Percentiles rank a stretch among this genome's conserved stretches.
Conservation (phyloP, 2,113 vertebrate species). For the Phaethornis superciliosus region DNA sequence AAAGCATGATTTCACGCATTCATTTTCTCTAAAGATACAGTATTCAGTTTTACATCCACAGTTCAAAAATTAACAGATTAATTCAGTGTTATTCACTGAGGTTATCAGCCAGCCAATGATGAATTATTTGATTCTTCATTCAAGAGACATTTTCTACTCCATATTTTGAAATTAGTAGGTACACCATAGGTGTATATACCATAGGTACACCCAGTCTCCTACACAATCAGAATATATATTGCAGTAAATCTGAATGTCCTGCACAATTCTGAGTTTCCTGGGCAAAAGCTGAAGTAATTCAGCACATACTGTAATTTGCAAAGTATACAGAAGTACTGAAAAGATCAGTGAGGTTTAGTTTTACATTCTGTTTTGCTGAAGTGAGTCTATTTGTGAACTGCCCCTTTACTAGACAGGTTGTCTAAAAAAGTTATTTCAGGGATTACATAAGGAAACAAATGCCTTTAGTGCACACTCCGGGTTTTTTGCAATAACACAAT, state of each 20-base stretch:
- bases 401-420: background rate
- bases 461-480: background rate
- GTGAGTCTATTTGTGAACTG: background rate
- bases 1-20: background rate
- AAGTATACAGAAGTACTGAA: background rate
- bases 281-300: background rate
- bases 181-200: too few species aligned
- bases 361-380: background rate
- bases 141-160: background rate
- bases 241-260: background rate
- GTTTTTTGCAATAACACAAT: background rate
- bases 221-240: background rate
- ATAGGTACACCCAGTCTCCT: background rate
- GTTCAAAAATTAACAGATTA: background rate
- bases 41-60: background rate
- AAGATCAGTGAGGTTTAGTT: background rate
- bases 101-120: background rate
- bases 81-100: background rate
- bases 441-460: background rate
- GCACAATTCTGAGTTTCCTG: background rate
- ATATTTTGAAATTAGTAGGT: background rate
- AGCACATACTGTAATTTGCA: background rate
- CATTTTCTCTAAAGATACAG: background rate
- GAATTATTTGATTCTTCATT: background rate
- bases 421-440: background rate